These are phyloP conservation scores for Benitochromis conjunctus DNA, from an alignment of 2,113 vertebrate genomes.

Conservation along the genomic window DNA sequence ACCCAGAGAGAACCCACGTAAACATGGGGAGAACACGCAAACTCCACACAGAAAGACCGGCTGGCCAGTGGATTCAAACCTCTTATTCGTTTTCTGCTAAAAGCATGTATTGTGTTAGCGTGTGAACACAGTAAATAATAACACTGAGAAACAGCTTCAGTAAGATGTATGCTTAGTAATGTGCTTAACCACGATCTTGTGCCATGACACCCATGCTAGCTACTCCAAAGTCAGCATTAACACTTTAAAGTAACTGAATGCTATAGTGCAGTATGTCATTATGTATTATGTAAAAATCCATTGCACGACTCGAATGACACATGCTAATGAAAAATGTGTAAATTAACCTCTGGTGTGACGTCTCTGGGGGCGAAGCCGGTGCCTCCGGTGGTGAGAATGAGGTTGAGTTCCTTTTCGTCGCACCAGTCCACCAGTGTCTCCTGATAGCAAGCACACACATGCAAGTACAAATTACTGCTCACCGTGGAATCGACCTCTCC, in stretches of 20 bases:
- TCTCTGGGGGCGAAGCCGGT: slow-evolving; percentile 97
- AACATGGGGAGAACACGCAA: not conserved
- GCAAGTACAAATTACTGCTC: not conserved
- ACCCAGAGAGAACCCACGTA: not conserved
- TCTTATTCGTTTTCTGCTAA: not conserved
- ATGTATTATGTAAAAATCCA: not conserved
- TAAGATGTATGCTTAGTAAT: not conserved
- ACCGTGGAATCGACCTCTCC: not conserved
- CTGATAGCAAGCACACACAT: slow-evolving; percentile 67
- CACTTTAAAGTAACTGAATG: not conserved
- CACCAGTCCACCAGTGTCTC: slow-evolving; percentile 97
- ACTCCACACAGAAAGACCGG: too few relatives aligned
- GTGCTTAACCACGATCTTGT: not conserved
- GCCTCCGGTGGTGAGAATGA: slow-evolving; percentile 97
- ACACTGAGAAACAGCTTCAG: not conserved
- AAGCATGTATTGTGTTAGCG: not conserved
- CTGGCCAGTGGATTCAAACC: not conserved
- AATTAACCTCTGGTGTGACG: slow-evolving; percentile 95
- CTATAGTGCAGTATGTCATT: not conserved
- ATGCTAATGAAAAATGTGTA: not conserved
- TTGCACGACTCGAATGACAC: not conserved
- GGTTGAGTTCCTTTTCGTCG: slow-evolving; percentile 98
- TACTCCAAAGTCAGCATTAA: not conserved
- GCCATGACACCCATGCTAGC: not conserved
- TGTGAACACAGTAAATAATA: not conserved